Evolutionary conservation across 2,797 vertebrate genomes (phyloP).

Genomic region (Okamejei kenojei): DNA sequence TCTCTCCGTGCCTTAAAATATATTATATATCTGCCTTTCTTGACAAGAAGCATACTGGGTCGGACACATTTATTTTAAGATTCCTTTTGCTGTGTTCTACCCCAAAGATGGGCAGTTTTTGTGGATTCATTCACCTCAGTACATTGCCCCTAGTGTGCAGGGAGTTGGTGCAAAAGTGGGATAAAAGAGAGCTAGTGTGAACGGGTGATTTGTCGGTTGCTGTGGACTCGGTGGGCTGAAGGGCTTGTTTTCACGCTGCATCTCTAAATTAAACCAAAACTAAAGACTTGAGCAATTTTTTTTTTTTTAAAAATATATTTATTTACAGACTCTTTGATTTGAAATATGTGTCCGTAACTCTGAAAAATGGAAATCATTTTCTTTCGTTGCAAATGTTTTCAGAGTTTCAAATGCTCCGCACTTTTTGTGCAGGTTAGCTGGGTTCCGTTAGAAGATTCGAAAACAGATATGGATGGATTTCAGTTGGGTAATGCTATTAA

Average conservation of each 20-base stretch:
- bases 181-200: too few species aligned
- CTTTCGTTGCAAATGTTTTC: not conserved
- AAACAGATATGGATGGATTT: not conserved
- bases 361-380: not conserved
- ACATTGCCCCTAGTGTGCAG: too few species aligned
- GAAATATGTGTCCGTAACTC: not conserved
- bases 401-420: not conserved
- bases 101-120: too few species aligned
- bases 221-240: too few species aligned
- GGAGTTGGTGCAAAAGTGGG: too few species aligned
- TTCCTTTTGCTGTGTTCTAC: not conserved
- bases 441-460: not conserved
- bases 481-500: not conserved
- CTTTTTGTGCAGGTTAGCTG: too few species aligned
- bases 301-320: not conserved
- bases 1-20: too few species aligned
- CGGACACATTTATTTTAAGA: not conserved
- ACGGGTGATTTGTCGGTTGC: too few species aligned
- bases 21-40: not conserved
- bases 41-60: not conserved
- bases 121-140: too few species aligned
- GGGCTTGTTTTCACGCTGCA: too few species aligned
- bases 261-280: too few species aligned
- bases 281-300: too few species aligned
- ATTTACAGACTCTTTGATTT: not conserved